Evolutionary conservation across 2,113 vertebrate species (phyloP).

Genomic region (Pomatostomus ruficeps): DNA sequence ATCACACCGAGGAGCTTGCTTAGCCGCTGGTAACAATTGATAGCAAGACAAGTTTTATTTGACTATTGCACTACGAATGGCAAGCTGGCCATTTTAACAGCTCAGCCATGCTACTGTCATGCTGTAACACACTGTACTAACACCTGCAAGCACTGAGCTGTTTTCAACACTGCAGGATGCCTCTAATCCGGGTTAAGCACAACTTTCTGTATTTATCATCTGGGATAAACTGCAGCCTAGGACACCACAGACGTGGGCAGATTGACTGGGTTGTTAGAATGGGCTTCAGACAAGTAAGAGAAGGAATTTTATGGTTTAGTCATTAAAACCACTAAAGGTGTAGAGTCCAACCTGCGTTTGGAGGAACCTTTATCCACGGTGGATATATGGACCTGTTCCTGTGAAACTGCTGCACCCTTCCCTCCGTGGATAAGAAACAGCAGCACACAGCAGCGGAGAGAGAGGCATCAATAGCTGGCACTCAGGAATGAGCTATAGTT

Average conservation of each 20-base stretch:
- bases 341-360: not conserved
- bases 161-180: not conserved
- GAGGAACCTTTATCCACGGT: not conserved
- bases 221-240: not conserved
- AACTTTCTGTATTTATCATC: not conserved
- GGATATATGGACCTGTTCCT: not conserved
- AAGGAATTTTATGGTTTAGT: not conserved
- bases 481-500: not conserved
- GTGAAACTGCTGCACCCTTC: not conserved
- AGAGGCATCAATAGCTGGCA: not conserved
- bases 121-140: not conserved
- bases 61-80: not conserved
- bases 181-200: not conserved
- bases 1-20: not conserved
- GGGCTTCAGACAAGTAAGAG: not conserved
- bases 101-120: not conserved
- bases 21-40: not conserved
- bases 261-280: not conserved
- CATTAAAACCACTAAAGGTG: not conserved
- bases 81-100: not conserved
- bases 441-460: not conserved
- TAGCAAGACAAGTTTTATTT: not conserved
- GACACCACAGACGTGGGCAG: not conserved
- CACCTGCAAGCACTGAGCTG: not conserved
- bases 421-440: not conserved